phyloP scores from a whole-genome alignment of 2,888 invertebrate genomes.

The Amitus sp. region DNA sequence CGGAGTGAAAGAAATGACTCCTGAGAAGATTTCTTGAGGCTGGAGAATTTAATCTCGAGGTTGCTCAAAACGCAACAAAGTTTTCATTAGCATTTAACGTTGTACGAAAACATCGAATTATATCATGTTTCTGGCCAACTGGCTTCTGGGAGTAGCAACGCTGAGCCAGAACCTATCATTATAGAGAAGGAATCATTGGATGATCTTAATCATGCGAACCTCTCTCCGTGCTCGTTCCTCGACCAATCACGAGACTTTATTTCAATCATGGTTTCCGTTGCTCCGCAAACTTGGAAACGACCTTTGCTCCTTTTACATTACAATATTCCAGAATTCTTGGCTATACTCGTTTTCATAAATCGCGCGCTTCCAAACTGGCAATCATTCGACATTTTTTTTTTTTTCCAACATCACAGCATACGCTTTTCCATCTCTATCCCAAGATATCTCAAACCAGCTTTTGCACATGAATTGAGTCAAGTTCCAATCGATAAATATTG shows the following conservation, averaged over 20 bases:
- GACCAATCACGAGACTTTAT: slow-evolving; percentile 59
- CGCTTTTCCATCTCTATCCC: too few species aligned
- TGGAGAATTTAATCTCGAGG: not conserved
- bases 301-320: slow-evolving; percentile 4
- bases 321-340: not conserved
- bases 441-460: too few species aligned
- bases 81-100: slow-evolving; percentile 56
- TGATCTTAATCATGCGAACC: slow-evolving; percentile 65
- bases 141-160: slow-evolving; percentile 47
- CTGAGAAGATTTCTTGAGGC: not conserved
- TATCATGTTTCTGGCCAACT: slow-evolving; percentile 14
- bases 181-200: slow-evolving; percentile 66
- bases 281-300: slow-evolving; percentile 52
- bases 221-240: slow-evolving; percentile 57
- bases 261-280: slow-evolving; percentile 59
- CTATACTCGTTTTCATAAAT: too few species aligned
- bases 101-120: slow-evolving; percentile 1
- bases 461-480: too few species aligned
- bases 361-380: too few species aligned
- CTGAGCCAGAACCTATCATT: slow-evolving; percentile 60
- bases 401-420: too few species aligned
- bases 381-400: too few species aligned
- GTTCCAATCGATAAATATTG: too few species aligned
- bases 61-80: slow-evolving; percentile 21
- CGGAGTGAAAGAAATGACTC: not conserved